These are phyloP conservation scores for Hemibagrus guttatus DNA, from an alignment of 2,797 vertebrate species.

Conservation along the genomic window DNA sequence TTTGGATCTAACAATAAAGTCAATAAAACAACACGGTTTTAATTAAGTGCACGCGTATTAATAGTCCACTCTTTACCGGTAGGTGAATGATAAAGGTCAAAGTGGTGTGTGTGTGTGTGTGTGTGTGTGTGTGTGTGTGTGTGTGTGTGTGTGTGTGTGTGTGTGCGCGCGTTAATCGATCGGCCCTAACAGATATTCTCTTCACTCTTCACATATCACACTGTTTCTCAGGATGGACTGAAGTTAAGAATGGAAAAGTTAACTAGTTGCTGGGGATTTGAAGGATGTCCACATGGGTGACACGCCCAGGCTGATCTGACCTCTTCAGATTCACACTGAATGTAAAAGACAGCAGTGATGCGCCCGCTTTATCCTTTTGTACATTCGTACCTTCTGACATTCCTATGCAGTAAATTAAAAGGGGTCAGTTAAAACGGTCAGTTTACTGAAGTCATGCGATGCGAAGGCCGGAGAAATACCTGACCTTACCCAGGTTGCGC, in stretches of 20 bases:
- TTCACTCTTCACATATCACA: not conserved
- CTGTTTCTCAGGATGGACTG: not conserved
- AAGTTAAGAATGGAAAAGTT: not conserved
- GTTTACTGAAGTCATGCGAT: not conserved
- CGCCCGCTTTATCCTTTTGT: slow-evolving; percentile 36
- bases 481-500: not conserved
- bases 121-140: not conserved
- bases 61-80: not conserved
- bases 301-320: slow-evolving; percentile 32
- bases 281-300: not conserved
- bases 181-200: not conserved
- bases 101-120: not conserved
- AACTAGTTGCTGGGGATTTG: not conserved
- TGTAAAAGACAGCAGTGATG: slow-evolving; percentile 57
- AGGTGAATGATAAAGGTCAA: not conserved
- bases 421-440: not conserved
- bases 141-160: not conserved
- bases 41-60: not conserved
- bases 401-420: slow-evolving; percentile 51
- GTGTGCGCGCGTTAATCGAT: not conserved
- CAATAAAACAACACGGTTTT: not conserved
- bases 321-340: slow-evolving; percentile 46
- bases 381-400: slow-evolving; percentile 19
- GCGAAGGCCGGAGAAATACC: no score
- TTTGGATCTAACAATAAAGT: not conserved